Evolutionary conservation across 1,140 invertebrate genomes (phyloP).

Genomic region (Matsumurasca onukii): DNA sequence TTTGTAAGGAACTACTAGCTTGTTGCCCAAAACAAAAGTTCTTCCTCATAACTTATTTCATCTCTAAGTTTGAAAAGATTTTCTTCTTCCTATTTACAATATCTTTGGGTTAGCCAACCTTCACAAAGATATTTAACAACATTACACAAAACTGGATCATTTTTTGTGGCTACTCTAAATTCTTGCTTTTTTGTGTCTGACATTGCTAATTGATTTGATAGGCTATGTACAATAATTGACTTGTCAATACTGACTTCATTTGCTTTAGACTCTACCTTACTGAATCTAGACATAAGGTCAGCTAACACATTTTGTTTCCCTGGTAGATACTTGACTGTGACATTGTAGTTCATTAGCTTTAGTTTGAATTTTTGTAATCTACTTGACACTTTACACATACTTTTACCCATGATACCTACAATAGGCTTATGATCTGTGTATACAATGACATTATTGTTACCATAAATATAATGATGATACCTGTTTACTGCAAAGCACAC

Average conservation of each 20-base stretch:
- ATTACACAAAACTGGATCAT: no score
- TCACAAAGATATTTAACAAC: no score
- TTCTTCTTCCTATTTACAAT: no score
- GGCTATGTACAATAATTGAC: neutral
- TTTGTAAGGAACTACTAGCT: no score
- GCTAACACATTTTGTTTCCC: neutral
- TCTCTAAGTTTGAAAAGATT: no score
- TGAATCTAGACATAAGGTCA: neutral
- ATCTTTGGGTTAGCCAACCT: no score
- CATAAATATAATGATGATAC: neutral
- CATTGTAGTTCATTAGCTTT: neutral
- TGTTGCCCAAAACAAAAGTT: no score
- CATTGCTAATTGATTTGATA: neutral
- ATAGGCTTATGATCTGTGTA: slow-evolving; percentile 1
- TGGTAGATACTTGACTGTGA: neutral
- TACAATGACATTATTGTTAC: neutral
- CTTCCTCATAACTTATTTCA: no score
- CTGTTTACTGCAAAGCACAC: neutral
- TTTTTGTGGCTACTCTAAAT: no score
- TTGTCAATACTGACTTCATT: neutral
- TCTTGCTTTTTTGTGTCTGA: slow-evolving; percentile 2
- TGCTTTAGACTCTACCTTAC: neutral
- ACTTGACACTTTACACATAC: neutral
- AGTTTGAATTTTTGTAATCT: slow-evolving; percentile 8
- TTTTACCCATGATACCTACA: neutral